Conservation (phyloP, 2,888 invertebrate genomes). For the Amphiduros pacificus region DNA sequence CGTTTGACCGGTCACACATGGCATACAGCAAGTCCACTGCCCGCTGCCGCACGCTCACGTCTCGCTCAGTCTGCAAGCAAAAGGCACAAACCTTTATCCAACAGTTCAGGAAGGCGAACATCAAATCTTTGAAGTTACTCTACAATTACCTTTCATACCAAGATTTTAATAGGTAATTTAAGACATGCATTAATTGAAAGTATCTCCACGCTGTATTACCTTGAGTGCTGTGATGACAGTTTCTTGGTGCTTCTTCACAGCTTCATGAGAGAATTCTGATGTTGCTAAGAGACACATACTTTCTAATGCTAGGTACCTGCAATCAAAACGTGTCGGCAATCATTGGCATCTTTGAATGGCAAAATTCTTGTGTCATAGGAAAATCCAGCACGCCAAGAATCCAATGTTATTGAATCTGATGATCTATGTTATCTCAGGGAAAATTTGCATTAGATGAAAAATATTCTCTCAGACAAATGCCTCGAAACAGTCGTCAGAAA, state of each 20-base stretch:
- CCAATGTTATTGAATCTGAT: too few relatives aligned
- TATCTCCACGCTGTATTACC: constrained; percentile 53
- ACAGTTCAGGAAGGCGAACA: neutral
- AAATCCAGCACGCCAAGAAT: too few relatives aligned
- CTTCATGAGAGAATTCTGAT: constrained; percentile 99
- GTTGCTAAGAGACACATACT: constrained; percentile 99
- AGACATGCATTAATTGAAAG: neutral
- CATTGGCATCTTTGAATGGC: too few relatives aligned
- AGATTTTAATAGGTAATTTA: neutral
- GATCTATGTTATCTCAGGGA: too few relatives aligned
- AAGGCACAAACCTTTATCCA: neutral
- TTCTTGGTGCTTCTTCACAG: constrained; percentile 99
- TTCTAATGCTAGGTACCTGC: constrained; percentile 88
- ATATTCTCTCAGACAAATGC: too few relatives aligned
- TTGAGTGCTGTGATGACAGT: constrained; percentile 98
- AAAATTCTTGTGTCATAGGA: too few relatives aligned
- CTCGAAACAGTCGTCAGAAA: too few relatives aligned
- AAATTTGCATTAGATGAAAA: too few relatives aligned
- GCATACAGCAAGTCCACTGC: constrained; percentile 98
- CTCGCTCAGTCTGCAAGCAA: constrained; percentile 83
- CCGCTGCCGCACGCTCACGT: constrained; percentile 95
- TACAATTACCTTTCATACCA: neutral
- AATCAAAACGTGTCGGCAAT: too few relatives aligned
- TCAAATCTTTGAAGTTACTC: neutral
- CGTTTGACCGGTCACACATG: constrained; percentile 99